These are phyloP conservation scores for Rhadina sibilatrix DNA, from an alignment of 2,113 vertebrate species.

Conservation along the genomic window DNA sequence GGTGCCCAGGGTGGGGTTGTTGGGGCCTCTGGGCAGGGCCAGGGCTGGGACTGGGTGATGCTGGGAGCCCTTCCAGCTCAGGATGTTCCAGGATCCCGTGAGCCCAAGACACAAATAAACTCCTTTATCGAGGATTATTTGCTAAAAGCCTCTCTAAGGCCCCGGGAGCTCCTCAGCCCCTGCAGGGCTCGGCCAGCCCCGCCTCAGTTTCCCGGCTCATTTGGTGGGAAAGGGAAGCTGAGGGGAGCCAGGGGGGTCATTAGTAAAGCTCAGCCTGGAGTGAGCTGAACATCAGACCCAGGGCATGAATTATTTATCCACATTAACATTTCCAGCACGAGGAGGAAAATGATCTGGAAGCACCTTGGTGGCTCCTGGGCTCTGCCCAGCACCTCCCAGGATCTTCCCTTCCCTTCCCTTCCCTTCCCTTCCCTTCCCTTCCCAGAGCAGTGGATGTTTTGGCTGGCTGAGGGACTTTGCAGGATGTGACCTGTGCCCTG, in stretches of 20 bases:
- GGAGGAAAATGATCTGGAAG: neutral
- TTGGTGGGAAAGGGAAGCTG: neutral
- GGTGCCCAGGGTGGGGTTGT: neutral
- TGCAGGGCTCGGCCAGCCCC: fast-evolving
- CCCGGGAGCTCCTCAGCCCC: neutral
- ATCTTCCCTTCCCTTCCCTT: too few species aligned
- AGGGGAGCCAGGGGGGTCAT: neutral
- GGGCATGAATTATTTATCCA: neutral
- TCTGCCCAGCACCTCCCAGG: neutral
- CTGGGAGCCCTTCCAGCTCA: neutral
- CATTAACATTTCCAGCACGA: neutral
- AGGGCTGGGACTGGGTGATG: fast-evolving
- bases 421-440: neutral
- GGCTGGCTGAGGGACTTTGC: neutral
- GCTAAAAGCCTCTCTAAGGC: neutral
- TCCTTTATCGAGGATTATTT: neutral
- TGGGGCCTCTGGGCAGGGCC: neutral
- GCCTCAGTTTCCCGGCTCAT: neutral
- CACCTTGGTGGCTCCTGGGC: neutral
- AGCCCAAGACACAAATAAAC: neutral
- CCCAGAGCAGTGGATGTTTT: neutral
- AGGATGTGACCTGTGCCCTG: neutral
- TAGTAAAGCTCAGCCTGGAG: neutral
- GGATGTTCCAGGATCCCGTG: neutral
- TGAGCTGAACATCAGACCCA: neutral